A percentile compares a stretch with the other conserved stretches of the same genome.
Conservation (phyloP, 2,797 vertebrate species). For the Pipistrellus pygmaeus region DNA sequence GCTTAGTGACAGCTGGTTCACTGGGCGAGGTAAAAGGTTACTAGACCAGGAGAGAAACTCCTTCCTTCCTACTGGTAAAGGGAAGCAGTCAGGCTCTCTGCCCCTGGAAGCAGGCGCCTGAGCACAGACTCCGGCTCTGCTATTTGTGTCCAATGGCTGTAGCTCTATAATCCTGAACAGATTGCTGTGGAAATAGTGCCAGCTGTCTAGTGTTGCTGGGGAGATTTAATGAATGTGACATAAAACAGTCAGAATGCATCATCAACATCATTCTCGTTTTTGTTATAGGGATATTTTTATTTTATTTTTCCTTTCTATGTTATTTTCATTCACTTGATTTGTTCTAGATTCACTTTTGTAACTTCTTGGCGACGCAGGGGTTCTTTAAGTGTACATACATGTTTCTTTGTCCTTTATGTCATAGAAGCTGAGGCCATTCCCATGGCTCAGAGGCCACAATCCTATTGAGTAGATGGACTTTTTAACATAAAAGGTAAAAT, state of each 20-base stretch:
- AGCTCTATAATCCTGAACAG: background rate
- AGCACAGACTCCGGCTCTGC: background rate
- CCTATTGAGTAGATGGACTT: background rate
- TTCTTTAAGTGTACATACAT: background rate
- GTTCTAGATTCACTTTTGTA: background rate
- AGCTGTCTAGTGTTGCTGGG: background rate
- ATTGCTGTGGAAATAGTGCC: background rate
- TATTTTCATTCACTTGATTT: conserved; percentile 7
- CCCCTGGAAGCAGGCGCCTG: background rate
- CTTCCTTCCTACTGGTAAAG: background rate
- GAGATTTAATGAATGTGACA: background rate
- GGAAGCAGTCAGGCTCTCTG: background rate
- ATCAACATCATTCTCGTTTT: background rate
- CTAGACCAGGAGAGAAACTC: background rate
- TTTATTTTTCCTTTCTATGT: background rate
- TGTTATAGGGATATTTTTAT: background rate
- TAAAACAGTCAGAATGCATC: background rate
- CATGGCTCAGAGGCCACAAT: background rate
- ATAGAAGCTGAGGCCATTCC: background rate
- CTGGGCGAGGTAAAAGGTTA: background rate
- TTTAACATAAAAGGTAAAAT: background rate
- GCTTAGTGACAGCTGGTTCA: background rate
- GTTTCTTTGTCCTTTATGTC: background rate
- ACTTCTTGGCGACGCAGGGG: background rate
- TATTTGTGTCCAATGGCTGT: background rate